Evolutionary conservation across 1,140 invertebrate species (phyloP).

Genomic region (Bombus soroeensis): DNA sequence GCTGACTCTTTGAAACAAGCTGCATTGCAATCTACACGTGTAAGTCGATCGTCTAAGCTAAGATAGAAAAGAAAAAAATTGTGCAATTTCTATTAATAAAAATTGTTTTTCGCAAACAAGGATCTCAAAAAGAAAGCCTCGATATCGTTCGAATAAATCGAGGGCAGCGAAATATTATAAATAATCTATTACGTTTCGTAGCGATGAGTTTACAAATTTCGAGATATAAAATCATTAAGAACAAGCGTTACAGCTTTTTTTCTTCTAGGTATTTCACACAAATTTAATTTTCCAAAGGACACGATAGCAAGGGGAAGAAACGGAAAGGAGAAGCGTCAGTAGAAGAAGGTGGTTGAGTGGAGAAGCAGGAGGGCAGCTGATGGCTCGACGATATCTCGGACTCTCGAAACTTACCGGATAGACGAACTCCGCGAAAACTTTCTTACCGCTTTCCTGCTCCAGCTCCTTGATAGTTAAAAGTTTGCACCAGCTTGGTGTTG

Average conservation of each 20-base stretch:
- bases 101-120: not conserved
- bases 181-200: not conserved
- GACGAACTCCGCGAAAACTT: constrained; percentile 64
- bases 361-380: constrained; percentile 55
- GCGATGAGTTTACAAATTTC: not conserved
- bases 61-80: not conserved
- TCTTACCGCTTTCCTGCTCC: constrained; percentile 63
- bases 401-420: constrained; percentile 66
- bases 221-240: not conserved
- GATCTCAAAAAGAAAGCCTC: not conserved
- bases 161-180: not conserved
- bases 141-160: not conserved
- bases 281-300: constrained; percentile 49
- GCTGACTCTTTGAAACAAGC: no score
- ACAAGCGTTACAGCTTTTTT: not conserved
- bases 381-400: constrained; percentile 74
- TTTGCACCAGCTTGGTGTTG: constrained; percentile 61
- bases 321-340: constrained; percentile 2
- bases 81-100: not conserved
- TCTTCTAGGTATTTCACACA: not conserved
- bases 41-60: no score
- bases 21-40: no score
- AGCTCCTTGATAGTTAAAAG: constrained; percentile 68
- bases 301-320: not conserved
- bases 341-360: not conserved